A percentile compares a stretch with the other conserved stretches of the same genome.
Evolutionary conservation across 2,113 vertebrate genomes (phyloP).

Genomic region (Eulemur macaco): DNA sequence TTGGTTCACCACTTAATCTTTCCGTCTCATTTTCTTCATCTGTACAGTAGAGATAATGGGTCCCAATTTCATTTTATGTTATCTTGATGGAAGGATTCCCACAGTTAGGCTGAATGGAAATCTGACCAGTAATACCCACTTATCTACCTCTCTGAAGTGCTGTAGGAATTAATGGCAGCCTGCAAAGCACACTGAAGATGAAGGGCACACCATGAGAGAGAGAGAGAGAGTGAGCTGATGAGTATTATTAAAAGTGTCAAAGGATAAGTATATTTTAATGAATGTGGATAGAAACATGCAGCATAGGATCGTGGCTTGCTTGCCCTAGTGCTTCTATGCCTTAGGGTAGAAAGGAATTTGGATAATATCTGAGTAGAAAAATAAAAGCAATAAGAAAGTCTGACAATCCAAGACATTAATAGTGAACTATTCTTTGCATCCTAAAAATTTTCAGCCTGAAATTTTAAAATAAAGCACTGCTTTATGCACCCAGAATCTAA

Average conservation of each 20-base stretch:
- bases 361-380: not conserved
- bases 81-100: not conserved
- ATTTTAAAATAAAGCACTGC: not conserved
- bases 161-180: constrained; percentile 33
- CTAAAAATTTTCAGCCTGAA: not conserved
- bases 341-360: not conserved
- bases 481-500: not conserved
- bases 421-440: constrained; percentile 17
- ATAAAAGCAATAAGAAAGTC: not conserved
- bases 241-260: constrained; percentile 18
- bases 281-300: not conserved
- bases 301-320: not conserved
- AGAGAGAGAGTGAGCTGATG: too few species aligned
- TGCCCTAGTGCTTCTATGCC: not conserved
- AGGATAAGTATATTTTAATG: constrained; percentile 11
- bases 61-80: constrained; percentile 16
- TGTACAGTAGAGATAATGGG: not conserved
- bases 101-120: constrained; percentile 39
- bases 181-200: not conserved
- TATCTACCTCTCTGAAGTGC: not conserved
- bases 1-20: not conserved
- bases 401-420: not conserved
- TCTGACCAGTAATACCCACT: not conserved
- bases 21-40: constrained; percentile 40
- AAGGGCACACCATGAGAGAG: not conserved